Conservation (phyloP, 1,140 invertebrate genomes). For the Homalodisca vitripennis region DNA sequence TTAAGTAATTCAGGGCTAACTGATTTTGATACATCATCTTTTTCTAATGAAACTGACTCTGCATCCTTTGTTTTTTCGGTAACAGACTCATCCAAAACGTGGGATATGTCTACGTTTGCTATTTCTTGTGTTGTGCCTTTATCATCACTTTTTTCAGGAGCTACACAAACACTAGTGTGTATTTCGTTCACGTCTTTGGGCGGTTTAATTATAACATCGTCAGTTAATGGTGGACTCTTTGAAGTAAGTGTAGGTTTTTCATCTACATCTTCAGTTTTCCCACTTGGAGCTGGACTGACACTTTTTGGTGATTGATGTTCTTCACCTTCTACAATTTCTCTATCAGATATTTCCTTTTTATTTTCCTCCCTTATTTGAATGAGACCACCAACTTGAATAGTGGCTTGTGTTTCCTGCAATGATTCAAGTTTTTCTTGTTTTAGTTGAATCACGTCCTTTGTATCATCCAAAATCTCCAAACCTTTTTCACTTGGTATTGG, state of each 20-base stretch:
- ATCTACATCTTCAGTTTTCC: background rate
- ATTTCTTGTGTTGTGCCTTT: background rate
- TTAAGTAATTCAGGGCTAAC: too few relatives aligned
- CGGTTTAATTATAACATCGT: too few relatives aligned
- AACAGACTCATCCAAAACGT: too few relatives aligned
- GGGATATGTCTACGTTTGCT: background rate
- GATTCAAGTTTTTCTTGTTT: background rate
- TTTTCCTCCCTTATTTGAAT: too few relatives aligned
- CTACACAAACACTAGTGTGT: background rate
- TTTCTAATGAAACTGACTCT: too few relatives aligned
- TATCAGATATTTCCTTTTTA: background rate
- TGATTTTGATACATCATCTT: too few relatives aligned
- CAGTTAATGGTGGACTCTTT: background rate
- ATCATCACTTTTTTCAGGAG: background rate
- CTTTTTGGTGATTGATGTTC: background rate
- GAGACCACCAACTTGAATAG: too few relatives aligned
- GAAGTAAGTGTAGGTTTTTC: background rate
- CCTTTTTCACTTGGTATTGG: constrained; percentile 23
- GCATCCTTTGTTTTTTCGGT: too few relatives aligned
- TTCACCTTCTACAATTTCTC: too few relatives aligned
- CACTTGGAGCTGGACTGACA: background rate
- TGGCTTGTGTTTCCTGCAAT: too few relatives aligned
- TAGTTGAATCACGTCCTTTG: background rate
- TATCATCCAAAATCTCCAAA: background rate
- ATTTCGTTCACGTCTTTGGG: too few relatives aligned